A percentile compares a stretch with the other conserved stretches of the same genome.
phyloP scores from a whole-genome alignment of 2,113 vertebrate genomes.

The Clinocottus analis region DNA sequence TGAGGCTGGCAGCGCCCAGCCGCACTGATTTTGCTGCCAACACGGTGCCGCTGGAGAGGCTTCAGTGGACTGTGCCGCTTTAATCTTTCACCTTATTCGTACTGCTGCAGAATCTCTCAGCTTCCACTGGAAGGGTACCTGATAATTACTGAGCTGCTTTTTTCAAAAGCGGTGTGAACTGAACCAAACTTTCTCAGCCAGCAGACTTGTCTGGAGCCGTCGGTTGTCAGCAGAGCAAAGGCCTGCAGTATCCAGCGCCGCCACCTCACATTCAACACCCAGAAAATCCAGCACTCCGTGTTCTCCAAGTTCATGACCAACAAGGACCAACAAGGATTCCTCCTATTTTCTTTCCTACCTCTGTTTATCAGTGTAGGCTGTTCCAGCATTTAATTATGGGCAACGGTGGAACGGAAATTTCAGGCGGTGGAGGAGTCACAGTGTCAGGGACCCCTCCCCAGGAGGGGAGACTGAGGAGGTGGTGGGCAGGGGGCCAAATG shows the following conservation, averaged over 20 bases:
- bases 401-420: slow-evolving; percentile 70
- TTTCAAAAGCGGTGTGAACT: neutral
- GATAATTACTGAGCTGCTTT: slow-evolving; percentile 49
- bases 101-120: slow-evolving; percentile 43
- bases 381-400: slow-evolving; percentile 62
- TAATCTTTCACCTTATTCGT: slow-evolving; percentile 54
- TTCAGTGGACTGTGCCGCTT: slow-evolving; percentile 50
- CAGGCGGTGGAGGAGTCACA: slow-evolving; percentile 58
- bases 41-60: slow-evolving; percentile 16
- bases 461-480: slow-evolving; percentile 1
- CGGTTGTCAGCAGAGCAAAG: slow-evolving; percentile 2
- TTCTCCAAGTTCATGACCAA: slow-evolving; percentile 30
- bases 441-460: slow-evolving; percentile 45
- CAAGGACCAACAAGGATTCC: slow-evolving; percentile 34
- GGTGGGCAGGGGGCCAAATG: slow-evolving; percentile 74
- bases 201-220: slow-evolving; percentile 14
- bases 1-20: slow-evolving; percentile 53
- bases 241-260: neutral
- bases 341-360: slow-evolving; percentile 34
- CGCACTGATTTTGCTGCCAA: slow-evolving; percentile 69
- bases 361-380: neutral
- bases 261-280: slow-evolving; percentile 38
- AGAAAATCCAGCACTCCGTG: neutral
- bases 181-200: slow-evolving; percentile 30
- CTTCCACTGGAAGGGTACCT: slow-evolving; percentile 36